These are phyloP conservation scores for Oxystoma pomonae DNA, from an alignment of 2,888 invertebrate genomes.

Conservation along the genomic window DNA sequence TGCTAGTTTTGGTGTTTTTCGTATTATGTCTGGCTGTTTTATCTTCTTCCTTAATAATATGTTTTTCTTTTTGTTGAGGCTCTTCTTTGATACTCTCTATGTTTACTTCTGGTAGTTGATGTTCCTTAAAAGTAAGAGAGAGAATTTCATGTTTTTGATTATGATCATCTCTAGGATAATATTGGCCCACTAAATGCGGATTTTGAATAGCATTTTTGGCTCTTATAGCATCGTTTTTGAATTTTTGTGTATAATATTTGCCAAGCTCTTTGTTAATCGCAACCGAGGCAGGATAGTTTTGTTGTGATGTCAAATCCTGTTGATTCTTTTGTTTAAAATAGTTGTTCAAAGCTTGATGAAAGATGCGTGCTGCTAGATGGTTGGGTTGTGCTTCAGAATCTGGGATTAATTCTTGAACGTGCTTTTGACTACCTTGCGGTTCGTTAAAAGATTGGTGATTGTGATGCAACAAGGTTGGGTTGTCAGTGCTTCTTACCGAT, in stretches of 20 bases:
- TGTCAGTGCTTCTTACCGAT: constrained; percentile 24
- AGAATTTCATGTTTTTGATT: constrained; percentile 10
- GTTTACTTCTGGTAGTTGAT: constrained; percentile 3
- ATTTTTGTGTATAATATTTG: constrained; percentile 35
- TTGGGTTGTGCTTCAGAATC: not conserved
- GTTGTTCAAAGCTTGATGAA: not conserved
- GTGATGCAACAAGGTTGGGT: constrained; percentile 5
- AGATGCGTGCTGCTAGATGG: not conserved
- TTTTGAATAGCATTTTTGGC: constrained; percentile 17
- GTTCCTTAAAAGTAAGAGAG: constrained; percentile 12
- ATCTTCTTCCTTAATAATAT: not conserved
- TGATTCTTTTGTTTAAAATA: not conserved
- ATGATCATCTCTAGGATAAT: constrained; percentile 12
- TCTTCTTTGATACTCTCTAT: constrained; percentile 1
- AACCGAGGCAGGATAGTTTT: constrained; percentile 15
- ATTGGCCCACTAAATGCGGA: constrained; percentile 19
- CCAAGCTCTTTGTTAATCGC: constrained; percentile 24
- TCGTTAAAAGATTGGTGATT: not conserved
- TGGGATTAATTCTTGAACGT: not conserved
- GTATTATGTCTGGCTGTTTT: not conserved
- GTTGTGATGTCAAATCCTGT: constrained; percentile 4
- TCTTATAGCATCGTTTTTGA: constrained; percentile 31
- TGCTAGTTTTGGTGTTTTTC: not conserved
- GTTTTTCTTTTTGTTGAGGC: not conserved
- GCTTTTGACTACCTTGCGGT: not conserved